Percentiles rank a stretch among this genome's conserved stretches.
phyloP scores from a whole-genome alignment of 2,888 invertebrate species.

The Hypselothyrea guttata region DNA sequence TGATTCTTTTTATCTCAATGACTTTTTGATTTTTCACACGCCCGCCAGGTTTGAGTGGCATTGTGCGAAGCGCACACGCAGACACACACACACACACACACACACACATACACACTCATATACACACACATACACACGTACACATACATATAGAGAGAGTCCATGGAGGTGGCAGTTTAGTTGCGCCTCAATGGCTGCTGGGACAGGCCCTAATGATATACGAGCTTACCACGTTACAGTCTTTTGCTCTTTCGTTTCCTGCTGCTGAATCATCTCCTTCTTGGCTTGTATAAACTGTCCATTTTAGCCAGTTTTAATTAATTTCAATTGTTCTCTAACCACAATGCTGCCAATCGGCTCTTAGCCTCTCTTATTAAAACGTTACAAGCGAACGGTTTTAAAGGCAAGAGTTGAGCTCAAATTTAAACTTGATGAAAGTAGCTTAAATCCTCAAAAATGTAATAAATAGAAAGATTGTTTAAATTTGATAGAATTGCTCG shows the following conservation, averaged over 20 bases:
- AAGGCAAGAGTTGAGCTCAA: background rate
- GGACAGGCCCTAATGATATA: conserved; percentile 38
- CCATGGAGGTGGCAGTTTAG: conserved; percentile 15
- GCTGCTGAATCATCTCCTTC: background rate
- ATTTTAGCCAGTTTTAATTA: conserved; percentile 57
- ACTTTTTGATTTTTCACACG: no score
- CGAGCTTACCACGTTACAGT: conserved; percentile 19
- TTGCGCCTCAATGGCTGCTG: conserved; percentile 21
- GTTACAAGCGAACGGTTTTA: conserved; percentile 1
- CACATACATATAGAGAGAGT: no score
- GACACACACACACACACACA: background rate
- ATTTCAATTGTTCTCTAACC: conserved; percentile 48
- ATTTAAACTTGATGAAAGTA: no score
- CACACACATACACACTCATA: no score
- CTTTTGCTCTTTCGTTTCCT: background rate
- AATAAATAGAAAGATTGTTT: no score
- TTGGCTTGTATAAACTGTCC: background rate
- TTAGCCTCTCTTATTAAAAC: conserved; percentile 10
- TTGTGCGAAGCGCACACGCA: background rate
- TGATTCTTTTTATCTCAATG: no score
- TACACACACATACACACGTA: no score
- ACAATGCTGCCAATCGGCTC: conserved; percentile 21
- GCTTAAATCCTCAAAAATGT: no score
- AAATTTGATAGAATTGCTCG: no score
- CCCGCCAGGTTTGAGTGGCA: background rate